Evolutionary conservation across 1,140 invertebrate species (phyloP).

Genomic region (Aphelinus certus): DNA sequence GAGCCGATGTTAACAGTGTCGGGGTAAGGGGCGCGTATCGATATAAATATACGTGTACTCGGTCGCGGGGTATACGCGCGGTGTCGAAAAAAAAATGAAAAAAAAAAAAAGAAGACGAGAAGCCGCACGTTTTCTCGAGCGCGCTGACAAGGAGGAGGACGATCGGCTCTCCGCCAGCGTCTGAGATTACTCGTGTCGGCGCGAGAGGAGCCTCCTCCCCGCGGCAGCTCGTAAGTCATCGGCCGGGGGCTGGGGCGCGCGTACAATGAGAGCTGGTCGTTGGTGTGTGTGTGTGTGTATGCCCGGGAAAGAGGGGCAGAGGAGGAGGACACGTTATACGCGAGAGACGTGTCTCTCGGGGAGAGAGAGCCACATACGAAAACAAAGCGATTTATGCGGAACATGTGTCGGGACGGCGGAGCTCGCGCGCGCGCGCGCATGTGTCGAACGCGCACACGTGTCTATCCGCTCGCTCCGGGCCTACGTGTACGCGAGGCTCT

Average conservation of each 20-base stretch:
- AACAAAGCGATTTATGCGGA: conserved; percentile 31
- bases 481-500: too few relatives aligned
- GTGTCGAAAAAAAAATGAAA: background rate
- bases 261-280: background rate
- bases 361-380: conserved; percentile 20
- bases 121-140: background rate
- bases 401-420: background rate
- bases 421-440: too few relatives aligned
- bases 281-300: too few relatives aligned
- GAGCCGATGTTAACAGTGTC: too few relatives aligned
- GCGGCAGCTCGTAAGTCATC: conserved; percentile 29
- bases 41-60: background rate
- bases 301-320: too few relatives aligned
- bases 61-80: background rate
- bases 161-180: too few relatives aligned
- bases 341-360: conserved; percentile 11
- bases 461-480: too few relatives aligned
- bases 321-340: background rate
- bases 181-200: conserved; percentile 4
- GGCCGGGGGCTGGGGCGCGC: background rate
- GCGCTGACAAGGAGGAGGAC: background rate
- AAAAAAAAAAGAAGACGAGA: background rate
- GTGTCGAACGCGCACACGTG: too few relatives aligned
- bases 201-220: background rate
- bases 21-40: background rate